Evolutionary conservation across 23 tunicate species (phyloP), one percentile per base, ranked within the genome.

Genomic region (Ciona savignyi): DNA sequence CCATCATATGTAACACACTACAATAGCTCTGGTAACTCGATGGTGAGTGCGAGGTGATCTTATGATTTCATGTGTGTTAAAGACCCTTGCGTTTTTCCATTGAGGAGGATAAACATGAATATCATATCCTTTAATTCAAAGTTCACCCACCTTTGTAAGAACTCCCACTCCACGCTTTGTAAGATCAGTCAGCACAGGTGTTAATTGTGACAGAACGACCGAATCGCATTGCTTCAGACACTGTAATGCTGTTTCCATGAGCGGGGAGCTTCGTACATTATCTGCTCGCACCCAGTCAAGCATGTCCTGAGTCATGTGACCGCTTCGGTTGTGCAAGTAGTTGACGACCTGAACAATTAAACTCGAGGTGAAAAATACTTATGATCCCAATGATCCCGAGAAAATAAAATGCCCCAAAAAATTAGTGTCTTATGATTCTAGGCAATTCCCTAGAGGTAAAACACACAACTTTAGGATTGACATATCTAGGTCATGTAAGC

Each of bases 111-210:
- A n/a, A n/a, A n/a, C n/a, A n/a, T n/a, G n/a, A n/a, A n/a, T n/a
- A n/a, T n/a, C n/a, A n/a, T n/a, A n/a, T n/a, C n/a, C n/a, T n/a
- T n/a, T n/a, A n/a, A n/a, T n/a, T n/a, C n/a, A n/a, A n/a, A n/a
- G n/a, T n/a, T n/a, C n/a, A n/a, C n/a, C 63, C 22, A 89, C 97
- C 81, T 90, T 90, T 15, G 97, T 90, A 35, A 61, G 35, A 23
- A 85, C 31, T 21, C 97, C 90, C 48, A 75, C 81, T 2, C 81
- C 87, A 32, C 85, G 62, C 42, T 90, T 90, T 0, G 77, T 71
- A 30, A 90, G 65, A 22, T 90, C 97, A 0, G 66, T 61, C 63
- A 90, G 23, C 3, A 66, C n/a, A 30, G 85, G 83, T 1, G 88
- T 67, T 22, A 90, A 77, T 29, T 74, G 67, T 51, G 78, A 33